phyloP scores from a whole-genome alignment of 2,113 vertebrate species.

The Cynoglossus semilaevis region DNA sequence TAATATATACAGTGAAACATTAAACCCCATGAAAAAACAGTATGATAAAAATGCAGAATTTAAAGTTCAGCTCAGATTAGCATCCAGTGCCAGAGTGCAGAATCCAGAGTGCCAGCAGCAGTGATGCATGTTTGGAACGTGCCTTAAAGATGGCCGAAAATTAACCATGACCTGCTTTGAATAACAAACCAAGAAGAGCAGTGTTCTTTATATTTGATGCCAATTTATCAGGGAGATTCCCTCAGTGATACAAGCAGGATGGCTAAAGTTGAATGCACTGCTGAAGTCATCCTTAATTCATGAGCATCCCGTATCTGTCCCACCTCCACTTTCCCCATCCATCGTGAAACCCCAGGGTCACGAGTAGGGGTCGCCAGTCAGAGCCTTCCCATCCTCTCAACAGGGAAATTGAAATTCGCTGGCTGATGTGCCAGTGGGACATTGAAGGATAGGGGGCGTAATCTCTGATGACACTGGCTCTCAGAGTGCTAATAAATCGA shows the following conservation, averaged over 20 bases:
- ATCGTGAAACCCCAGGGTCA: slow-evolving; percentile 64
- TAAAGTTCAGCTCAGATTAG: not conserved
- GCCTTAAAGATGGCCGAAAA: slow-evolving; percentile 9
- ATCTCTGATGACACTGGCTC: slow-evolving; percentile 74
- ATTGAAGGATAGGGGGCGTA: slow-evolving; percentile 74
- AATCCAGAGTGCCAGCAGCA: slow-evolving; percentile 15
- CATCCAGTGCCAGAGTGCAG: slow-evolving; percentile 4
- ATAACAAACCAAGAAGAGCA: slow-evolving; percentile 49
- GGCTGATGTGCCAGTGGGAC: slow-evolving; percentile 43
- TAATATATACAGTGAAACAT: too few species aligned
- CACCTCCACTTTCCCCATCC: slow-evolving; percentile 38
- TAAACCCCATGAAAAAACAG: too few species aligned
- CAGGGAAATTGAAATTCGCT: slow-evolving; percentile 72
- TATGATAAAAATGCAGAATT: not conserved
- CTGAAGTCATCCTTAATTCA: slow-evolving; percentile 72
- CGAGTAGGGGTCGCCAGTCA: slow-evolving; percentile 55
- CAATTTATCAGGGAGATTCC: slow-evolving; percentile 71
- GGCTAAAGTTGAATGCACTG: slow-evolving; percentile 61
- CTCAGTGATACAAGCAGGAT: slow-evolving; percentile 48
- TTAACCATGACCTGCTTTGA: slow-evolving; percentile 37
- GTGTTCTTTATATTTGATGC: slow-evolving; percentile 44
- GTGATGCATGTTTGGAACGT: slow-evolving; percentile 39
- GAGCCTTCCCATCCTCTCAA: slow-evolving; percentile 58
- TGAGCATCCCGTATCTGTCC: slow-evolving; percentile 64
- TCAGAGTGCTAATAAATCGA: slow-evolving; percentile 72